Evolutionary conservation across 2,797 vertebrate genomes (phyloP), one percentile per base, ranked within the genome.

Genomic region (Danionella dracula): DNA sequence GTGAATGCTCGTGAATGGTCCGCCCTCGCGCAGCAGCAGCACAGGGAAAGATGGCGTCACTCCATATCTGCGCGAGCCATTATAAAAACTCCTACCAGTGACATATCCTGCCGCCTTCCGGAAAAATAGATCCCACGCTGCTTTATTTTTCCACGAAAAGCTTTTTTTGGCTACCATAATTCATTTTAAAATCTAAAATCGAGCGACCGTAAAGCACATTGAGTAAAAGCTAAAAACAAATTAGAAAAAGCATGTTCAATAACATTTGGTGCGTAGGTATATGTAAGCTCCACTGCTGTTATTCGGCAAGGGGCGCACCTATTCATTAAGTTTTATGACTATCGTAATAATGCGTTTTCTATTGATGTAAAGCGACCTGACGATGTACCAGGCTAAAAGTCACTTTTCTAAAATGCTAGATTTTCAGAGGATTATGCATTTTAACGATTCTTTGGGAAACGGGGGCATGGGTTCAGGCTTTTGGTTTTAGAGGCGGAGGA

Each of bases 1-100:
- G 37, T 37, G 59, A 40, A 45, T 45, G 45, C 48, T 23, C 46
- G 23, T 44, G 15, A 48, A 57, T 19, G 23, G 23, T 53, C 51
- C 29, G 21, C 66, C 38, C 62, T 68, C 66, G 8, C 32, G 45
- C 48, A 51, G 40, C 65, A 69, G 70, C 74, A 79, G 60, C 77
- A 79, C 83, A 76, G 82, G 57, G 83, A 88, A 92, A 92, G 88
- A 92, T 92, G 91, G 91, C 91, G 91, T 84, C 88, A 66, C 1
- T 0, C 68, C 44, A 65, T 68, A 82, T 84, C 86, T 85, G 51
- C 42, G 66, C 68, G 83, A 87, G 81, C 79, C 87, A 86, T 85
- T 57, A 92, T 84, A 84, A 82, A 87, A 79, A 78, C 85, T 76
- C 64, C 48, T 51, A 61, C 67, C 50, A 67, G 34, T 27, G 10